Conservation (phyloP, 2,113 vertebrate species). For the Serilophus lunatus region DNA sequence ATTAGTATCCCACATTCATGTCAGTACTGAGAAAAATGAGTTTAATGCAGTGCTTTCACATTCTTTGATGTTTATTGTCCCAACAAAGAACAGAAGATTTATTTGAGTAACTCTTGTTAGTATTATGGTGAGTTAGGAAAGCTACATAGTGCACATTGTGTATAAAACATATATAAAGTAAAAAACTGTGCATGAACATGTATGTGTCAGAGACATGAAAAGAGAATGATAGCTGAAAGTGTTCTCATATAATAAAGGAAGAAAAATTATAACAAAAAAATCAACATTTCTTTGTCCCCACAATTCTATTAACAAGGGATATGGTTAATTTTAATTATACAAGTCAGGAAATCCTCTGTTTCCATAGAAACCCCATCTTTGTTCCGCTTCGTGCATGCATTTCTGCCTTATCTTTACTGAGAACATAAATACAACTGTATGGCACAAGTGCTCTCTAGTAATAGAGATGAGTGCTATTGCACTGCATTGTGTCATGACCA, state of each 20-base stretch:
- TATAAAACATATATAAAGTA: not conserved
- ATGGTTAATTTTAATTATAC: conserved; percentile 45
- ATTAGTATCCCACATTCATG: not conserved
- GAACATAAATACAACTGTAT: not conserved
- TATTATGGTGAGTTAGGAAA: not conserved
- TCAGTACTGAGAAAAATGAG: not conserved
- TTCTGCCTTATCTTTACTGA: not conserved
- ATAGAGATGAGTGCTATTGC: not conserved
- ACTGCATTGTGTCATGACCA: not conserved
- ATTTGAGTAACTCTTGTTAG: not conserved
- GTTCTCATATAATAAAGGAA: not conserved
- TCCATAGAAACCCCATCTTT: conserved; percentile 53
- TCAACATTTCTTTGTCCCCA: not conserved
- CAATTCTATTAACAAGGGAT: conserved; percentile 6
- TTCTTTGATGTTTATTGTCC: not conserved
- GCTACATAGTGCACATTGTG: not conserved
- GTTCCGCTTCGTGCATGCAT: not conserved
- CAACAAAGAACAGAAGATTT: not conserved
- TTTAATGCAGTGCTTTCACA: conserved; percentile 12
- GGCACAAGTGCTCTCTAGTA: not conserved
- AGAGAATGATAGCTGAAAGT: not conserved
- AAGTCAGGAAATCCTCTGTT: conserved; percentile 45
- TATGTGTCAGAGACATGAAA: not conserved
- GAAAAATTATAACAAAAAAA: not conserved
- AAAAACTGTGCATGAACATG: not conserved